These are phyloP conservation scores for Strigops habroptila DNA, from an alignment of 2,113 vertebrate genomes.

Conservation along the genomic window DNA sequence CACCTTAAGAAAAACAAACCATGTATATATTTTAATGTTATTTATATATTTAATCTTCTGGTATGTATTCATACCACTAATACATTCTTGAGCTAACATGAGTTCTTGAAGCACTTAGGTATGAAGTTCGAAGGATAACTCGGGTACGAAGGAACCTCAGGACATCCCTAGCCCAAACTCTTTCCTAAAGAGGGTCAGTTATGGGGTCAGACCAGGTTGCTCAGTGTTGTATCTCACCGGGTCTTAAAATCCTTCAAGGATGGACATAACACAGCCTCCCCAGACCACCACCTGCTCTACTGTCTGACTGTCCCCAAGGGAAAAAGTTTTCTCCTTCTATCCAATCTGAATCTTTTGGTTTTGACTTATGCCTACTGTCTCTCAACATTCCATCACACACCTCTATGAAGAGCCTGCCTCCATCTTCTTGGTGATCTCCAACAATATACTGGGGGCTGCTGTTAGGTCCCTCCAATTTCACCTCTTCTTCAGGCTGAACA, in stretches of 20 bases:
- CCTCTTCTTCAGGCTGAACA: not conserved
- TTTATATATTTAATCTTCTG: not conserved
- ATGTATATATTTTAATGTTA: not conserved
- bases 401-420: accelerated
- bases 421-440: not conserved
- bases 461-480: accelerated
- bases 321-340: not conserved
- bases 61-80: not conserved
- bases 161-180: not conserved
- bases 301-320: not conserved
- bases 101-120: not conserved
- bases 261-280: not conserved
- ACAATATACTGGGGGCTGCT: not conserved
- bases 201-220: not conserved
- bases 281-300: not conserved
- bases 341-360: not conserved
- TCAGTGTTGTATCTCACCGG: accelerated
- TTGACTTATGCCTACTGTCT: not conserved
- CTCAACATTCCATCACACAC: not conserved
- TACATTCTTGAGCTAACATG: not conserved
- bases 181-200: not conserved
- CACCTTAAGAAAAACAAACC: not conserved
- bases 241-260: not conserved
- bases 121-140: not conserved
- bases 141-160: not conserved